phyloP scores from a whole-genome alignment of 2,113 vertebrate genomes.

The Butastur rufipennis region DNA sequence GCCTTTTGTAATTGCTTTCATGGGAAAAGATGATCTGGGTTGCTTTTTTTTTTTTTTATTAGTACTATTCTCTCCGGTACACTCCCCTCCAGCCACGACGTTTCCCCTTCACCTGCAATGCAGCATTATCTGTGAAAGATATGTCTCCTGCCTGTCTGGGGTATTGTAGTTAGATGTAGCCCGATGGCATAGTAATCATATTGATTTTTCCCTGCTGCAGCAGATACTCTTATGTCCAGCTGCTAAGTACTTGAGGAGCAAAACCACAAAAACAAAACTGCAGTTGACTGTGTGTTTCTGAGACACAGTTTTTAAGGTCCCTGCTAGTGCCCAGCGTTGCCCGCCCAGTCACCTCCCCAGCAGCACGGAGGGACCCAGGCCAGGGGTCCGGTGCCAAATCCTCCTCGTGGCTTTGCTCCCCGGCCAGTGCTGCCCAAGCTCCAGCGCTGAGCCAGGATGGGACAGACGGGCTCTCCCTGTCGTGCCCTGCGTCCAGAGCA shows the following conservation, averaged over 20 bases:
- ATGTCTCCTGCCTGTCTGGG: not conserved
- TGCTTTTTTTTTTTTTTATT: not conserved
- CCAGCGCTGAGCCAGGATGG: rapidly evolving
- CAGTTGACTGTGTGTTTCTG: not conserved
- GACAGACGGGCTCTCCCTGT: rapidly evolving
- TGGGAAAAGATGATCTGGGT: not conserved
- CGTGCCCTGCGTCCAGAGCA: not conserved
- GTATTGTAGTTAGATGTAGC: not conserved
- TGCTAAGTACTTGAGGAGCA: not conserved
- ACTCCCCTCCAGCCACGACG: not conserved
- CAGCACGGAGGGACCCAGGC: rapidly evolving
- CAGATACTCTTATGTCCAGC: not conserved
- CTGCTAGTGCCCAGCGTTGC: no score
- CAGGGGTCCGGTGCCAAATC: rapidly evolving
- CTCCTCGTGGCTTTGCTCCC: rapidly evolving
- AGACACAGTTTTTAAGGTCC: rapidly evolving
- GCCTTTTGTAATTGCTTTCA: not conserved
- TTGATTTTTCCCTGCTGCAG: slow-evolving; percentile 43
- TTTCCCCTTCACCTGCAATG: not conserved
- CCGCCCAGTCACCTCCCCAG: rapidly evolving
- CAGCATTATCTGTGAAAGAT: not conserved
- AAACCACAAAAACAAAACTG: not conserved
- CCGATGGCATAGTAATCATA: not conserved
- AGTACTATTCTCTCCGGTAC: rapidly evolving
- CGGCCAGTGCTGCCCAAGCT: rapidly evolving